Conservation (phyloP, 2,113 vertebrate genomes). For the Ciconia stormi region DNA sequence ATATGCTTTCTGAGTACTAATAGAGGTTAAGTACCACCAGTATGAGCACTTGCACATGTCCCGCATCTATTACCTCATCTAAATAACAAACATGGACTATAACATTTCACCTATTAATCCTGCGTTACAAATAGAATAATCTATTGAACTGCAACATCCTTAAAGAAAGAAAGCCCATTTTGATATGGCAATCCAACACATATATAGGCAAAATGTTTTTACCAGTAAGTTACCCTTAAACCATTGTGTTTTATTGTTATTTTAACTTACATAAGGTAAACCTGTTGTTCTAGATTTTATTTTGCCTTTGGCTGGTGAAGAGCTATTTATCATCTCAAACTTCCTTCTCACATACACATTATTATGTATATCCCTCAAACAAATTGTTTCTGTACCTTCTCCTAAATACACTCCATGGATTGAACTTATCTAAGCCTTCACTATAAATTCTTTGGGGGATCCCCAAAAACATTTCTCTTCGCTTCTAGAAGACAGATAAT, state of each 20-base stretch:
- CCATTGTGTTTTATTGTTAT: background rate
- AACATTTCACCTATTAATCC: background rate
- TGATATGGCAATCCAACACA: background rate
- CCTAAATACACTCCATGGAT: background rate
- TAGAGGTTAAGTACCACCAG: background rate
- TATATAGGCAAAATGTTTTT: background rate
- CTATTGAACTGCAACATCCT: background rate
- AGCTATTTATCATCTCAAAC: background rate
- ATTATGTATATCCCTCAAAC: background rate
- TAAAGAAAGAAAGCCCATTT: background rate
- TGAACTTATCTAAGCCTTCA: background rate
- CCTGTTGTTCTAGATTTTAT: background rate
- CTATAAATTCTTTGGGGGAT: background rate
- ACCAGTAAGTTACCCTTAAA: background rate
- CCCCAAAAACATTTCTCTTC: background rate
- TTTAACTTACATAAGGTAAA: background rate
- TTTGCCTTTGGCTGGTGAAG: background rate
- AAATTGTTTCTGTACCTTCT: background rate
- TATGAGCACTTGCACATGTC: background rate
- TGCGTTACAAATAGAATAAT: background rate
- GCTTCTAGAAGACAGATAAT: background rate
- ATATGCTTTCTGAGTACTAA: background rate
- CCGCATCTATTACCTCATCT: background rate
- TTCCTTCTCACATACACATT: background rate
- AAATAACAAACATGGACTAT: background rate